Evolutionary conservation across 2,888 invertebrate genomes (phyloP), one percentile per base, ranked within the genome.

Genomic region (Dynastes hyllus): DNA sequence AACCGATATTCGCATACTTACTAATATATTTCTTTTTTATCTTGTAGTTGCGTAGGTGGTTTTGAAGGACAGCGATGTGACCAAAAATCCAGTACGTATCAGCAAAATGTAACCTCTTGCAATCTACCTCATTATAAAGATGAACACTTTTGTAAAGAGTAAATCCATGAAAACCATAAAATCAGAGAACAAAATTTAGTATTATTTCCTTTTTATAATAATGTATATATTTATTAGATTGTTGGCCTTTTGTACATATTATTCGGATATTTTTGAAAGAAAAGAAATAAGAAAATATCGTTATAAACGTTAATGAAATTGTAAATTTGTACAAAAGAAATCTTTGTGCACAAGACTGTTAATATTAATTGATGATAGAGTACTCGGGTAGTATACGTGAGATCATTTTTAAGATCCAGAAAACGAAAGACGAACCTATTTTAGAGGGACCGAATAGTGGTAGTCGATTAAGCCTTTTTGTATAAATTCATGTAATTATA

Each of bases 31-130:
- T 77, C 67, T 75, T 16, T 51, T 65, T 66, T 78, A 70, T 67
- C 16, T 55, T 76, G 92, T 91, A 95, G 95, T 91, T 95, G 95
- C 90, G 93, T 93, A 85, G 94, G 94, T 88, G 95, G 94, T 87
- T 95, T 93, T 92, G 93, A 92, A 88, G 95, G 95, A 87, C 92
- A 92, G 88, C 92, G 94, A 87, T 95, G 95, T 91, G 94, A 94
- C 90, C 93, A 92, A 89, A 95, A 95, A 93, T 90, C 88, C 92
- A 94, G 94, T 94, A 94, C 93, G 94, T 94, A 94, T 93, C 92
- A 92, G 90, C 86, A 87, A 85, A 86, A 81, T 79, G 80, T 78
- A 78, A 78, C 78, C 78, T 78, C 75, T 66, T 78, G 78, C 66
- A 78, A 75, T 78, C 78, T 78, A 78, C 78, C 78, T 78, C 78